Evolutionary conservation across 2,888 invertebrate genomes (phyloP).

Genomic region (Phyto melanocephala): DNA sequence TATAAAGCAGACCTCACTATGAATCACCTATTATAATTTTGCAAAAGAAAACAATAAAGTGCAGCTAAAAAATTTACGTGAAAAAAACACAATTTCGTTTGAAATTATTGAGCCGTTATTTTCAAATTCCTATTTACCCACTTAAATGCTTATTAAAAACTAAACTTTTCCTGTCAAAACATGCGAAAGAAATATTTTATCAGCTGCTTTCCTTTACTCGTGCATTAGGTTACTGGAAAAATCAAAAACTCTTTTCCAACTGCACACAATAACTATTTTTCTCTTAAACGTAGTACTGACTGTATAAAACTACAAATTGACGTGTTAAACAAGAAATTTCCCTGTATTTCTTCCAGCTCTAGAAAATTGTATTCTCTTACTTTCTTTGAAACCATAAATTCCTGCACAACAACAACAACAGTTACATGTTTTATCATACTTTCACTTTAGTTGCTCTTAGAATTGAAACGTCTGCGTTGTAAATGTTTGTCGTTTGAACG

Average conservation of each 20-base stretch:
- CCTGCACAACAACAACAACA: too few species aligned
- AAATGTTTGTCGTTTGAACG: slow-evolving; percentile 44
- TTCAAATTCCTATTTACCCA: neutral
- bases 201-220: neutral
- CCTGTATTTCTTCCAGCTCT: slow-evolving; percentile 9
- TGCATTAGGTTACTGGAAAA: neutral
- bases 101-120: neutral
- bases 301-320: neutral
- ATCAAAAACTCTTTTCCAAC: neutral
- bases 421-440: neutral
- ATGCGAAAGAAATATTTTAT: neutral
- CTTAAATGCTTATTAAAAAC: neutral
- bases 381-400: too few species aligned
- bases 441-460: slow-evolving; percentile 17
- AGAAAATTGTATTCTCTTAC: neutral
- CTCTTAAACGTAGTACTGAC: neutral
- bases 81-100: neutral
- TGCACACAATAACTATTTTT: neutral
- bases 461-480: slow-evolving; percentile 48
- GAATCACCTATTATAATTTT: too few species aligned
- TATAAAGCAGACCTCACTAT: too few species aligned
- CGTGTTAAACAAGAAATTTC: neutral
- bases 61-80: neutral
- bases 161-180: neutral
- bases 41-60: too few species aligned